A percentile compares a stretch with the other conserved stretches of the same genome.
Conservation (phyloP, 2,797 vertebrate species). For the Tapirus indicus region DNA sequence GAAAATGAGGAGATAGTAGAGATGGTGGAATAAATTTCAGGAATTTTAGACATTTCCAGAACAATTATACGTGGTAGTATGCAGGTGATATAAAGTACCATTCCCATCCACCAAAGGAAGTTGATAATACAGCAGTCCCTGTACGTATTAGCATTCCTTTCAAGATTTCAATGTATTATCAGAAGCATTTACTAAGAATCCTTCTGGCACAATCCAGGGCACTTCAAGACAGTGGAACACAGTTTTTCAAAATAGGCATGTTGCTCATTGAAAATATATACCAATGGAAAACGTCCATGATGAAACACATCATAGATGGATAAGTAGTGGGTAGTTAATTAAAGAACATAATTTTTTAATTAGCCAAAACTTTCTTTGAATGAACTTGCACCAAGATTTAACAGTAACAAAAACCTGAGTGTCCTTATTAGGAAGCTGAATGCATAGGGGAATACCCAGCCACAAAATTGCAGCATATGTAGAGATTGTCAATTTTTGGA, state of each 20-base stretch:
- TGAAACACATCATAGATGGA: neutral
- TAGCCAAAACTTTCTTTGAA: neutral
- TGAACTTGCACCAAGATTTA: neutral
- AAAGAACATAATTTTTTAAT: neutral
- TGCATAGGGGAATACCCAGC: neutral
- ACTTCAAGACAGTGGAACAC: neutral
- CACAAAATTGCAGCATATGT: neutral
- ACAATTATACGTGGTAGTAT: neutral
- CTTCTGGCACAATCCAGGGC: neutral
- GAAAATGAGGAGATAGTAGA: neutral
- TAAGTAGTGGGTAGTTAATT: neutral
- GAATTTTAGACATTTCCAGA: neutral
- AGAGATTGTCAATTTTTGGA: neutral
- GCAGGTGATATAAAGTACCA: neutral
- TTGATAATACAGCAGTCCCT: neutral
- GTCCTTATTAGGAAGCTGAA: neutral
- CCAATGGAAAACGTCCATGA: neutral
- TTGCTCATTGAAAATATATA: conserved; percentile 14
- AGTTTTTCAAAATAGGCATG: neutral
- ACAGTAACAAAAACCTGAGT: neutral
- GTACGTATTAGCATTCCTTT: neutral
- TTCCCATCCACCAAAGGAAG: neutral
- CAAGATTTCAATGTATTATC: neutral
- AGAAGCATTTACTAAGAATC: neutral
- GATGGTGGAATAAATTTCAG: neutral